Evolutionary conservation across 1,140 invertebrate genomes (phyloP).

Genomic region (Leptinotarsa texana): DNA sequence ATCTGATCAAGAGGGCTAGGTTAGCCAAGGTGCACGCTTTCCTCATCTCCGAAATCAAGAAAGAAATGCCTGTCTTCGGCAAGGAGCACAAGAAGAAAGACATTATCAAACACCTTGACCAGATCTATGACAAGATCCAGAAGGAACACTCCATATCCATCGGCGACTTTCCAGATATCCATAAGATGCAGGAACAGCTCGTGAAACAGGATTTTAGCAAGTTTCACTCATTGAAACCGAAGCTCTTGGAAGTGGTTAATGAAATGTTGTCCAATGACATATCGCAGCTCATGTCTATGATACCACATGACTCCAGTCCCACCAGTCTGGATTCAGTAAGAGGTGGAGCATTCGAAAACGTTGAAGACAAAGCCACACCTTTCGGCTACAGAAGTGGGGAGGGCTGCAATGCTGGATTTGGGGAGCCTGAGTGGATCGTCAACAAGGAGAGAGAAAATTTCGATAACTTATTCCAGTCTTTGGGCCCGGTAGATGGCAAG

Average conservation of each 20-base stretch:
- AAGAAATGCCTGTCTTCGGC: slow-evolving; percentile 67
- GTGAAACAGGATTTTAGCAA: slow-evolving; percentile 77
- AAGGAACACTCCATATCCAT: slow-evolving; percentile 72
- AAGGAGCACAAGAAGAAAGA: slow-evolving; percentile 84
- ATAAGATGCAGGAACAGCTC: slow-evolving; percentile 78
- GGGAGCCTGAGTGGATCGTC: slow-evolving; percentile 97
- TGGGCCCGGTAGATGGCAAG: slow-evolving; percentile 90
- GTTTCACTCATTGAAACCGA: slow-evolving; percentile 71
- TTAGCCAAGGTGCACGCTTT: slow-evolving; percentile 84
- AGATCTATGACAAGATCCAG: slow-evolving; percentile 72
- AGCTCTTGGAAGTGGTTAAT: slow-evolving; percentile 73
- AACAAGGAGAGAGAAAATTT: slow-evolving; percentile 82
- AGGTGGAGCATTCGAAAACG: slow-evolving; percentile 90
- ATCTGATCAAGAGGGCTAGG: slow-evolving; percentile 77
- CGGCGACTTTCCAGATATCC: slow-evolving; percentile 77
- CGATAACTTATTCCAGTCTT: slow-evolving; percentile 83
- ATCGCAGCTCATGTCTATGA: slow-evolving; percentile 71
- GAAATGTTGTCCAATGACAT: slow-evolving; percentile 78
- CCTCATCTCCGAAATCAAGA: slow-evolving; percentile 74
- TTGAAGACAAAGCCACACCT: slow-evolving; percentile 83
- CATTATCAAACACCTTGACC: slow-evolving; percentile 76
- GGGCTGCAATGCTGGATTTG: slow-evolving; percentile 92
- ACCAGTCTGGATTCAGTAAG: slow-evolving; percentile 35
- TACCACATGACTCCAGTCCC: slow-evolving; percentile 63
- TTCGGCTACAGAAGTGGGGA: slow-evolving; percentile 96